A percentile compares a stretch with the other conserved stretches of the same genome.
Conservation (phyloP, 2,797 vertebrate species). For the Enteromius mattozi region DNA sequence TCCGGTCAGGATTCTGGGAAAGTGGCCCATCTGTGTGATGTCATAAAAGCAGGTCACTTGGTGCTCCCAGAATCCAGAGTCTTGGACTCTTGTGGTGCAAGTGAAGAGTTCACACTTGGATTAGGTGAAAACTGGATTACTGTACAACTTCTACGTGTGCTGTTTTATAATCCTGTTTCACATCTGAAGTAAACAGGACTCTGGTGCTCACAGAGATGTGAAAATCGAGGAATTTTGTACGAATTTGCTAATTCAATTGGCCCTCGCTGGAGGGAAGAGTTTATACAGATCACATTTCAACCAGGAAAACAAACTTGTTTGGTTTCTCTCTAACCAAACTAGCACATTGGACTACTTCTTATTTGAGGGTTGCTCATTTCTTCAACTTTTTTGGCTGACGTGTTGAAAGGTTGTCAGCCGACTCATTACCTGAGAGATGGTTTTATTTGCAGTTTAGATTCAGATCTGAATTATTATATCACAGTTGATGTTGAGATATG, state of each 20-base stretch:
- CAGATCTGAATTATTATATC: slow-evolving; percentile 14
- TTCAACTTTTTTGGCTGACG: neutral
- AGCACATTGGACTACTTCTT: slow-evolving; percentile 10
- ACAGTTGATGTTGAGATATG: slow-evolving; percentile 24
- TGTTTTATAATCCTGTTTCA: slow-evolving; percentile 49
- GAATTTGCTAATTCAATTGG: neutral
- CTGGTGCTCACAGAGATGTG: slow-evolving; percentile 52
- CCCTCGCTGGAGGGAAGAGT: neutral
- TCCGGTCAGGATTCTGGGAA: slow-evolving; percentile 59
- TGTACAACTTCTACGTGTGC: slow-evolving; percentile 37
- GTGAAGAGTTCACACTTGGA: slow-evolving; percentile 31
- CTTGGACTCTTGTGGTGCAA: slow-evolving; percentile 49
- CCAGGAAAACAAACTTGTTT: neutral
- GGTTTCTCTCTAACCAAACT: slow-evolving; percentile 9
- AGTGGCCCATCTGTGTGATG: slow-evolving; percentile 60
- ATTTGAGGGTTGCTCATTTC: neutral
- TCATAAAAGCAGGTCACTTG: slow-evolving; percentile 60
- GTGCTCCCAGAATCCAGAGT: slow-evolving; percentile 62
- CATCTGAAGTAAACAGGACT: slow-evolving; percentile 42
- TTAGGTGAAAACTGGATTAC: slow-evolving; percentile 39
- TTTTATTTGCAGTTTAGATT: slow-evolving; percentile 25
- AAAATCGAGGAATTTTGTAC: slow-evolving; percentile 18
- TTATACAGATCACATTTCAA: slow-evolving; percentile 27
- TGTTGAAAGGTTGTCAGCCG: neutral
- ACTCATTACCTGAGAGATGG: slow-evolving; percentile 24